These are phyloP conservation scores for western clawed frog (Xenopus tropicalis) DNA, from an alignment of 2,113 vertebrate genomes.

Conservation along the genomic window DNA sequence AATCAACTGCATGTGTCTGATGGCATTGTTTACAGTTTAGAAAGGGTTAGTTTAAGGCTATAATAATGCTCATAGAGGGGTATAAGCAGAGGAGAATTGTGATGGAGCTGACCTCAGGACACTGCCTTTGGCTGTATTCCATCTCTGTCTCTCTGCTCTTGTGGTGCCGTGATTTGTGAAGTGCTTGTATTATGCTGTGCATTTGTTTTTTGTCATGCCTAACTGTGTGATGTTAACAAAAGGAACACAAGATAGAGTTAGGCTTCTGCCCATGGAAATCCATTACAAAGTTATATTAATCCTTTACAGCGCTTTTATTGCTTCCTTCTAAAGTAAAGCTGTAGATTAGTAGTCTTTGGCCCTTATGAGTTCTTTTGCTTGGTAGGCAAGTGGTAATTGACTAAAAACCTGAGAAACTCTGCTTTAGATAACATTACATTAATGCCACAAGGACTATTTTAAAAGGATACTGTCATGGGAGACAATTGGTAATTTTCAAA, in stretches of 20 bases:
- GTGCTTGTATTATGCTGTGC: slow-evolving; percentile 50
- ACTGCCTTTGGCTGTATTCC: slow-evolving; percentile 35
- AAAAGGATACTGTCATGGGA: no score
- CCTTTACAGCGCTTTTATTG: background rate
- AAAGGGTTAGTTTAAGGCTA: background rate
- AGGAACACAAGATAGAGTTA: background rate
- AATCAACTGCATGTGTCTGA: background rate
- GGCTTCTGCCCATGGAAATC: no score
- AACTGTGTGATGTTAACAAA: background rate
- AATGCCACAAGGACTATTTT: no score
- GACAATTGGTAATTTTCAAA: no score
- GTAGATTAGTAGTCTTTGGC: no score
- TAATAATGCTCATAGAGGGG: background rate
- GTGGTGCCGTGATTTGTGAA: slow-evolving; percentile 24
- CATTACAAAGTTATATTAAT: no score
- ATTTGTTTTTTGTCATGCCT: slow-evolving; percentile 43
- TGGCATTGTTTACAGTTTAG: background rate
- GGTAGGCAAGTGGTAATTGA: no score
- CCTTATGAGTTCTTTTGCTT: no score
- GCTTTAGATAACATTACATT: no score
- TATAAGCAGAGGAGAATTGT: slow-evolving; percentile 30
- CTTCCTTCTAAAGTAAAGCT: no score
- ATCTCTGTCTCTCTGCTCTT: slow-evolving; percentile 44
- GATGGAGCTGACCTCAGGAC: slow-evolving; percentile 36
- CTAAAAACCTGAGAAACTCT: no score